Evolutionary conservation across 1,140 invertebrate species (phyloP).

Genomic region (Contarinia nasturtii): DNA sequence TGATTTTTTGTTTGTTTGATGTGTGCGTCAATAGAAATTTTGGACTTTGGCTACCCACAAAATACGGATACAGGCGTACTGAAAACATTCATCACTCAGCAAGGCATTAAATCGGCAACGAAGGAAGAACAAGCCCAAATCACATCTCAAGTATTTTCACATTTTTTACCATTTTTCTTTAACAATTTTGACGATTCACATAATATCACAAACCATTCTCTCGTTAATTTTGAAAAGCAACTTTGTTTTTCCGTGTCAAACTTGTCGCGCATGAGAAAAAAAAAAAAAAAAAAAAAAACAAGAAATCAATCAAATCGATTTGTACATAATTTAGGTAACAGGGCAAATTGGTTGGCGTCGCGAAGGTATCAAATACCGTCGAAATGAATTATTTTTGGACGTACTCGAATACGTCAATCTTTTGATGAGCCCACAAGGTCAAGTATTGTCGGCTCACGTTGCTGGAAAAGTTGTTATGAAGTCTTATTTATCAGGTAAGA

Average conservation of each 20-base stretch:
- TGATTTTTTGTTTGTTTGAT: no score
- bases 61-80: slow-evolving; percentile 98
- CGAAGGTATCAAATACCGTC: slow-evolving; percentile 97
- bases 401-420: slow-evolving; percentile 98
- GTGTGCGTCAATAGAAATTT: slow-evolving; percentile 92
- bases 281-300: not conserved
- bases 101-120: slow-evolving; percentile 95
- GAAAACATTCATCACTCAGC: slow-evolving; percentile 98
- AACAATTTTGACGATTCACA: no score
- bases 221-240: no score
- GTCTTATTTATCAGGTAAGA: slow-evolving; percentile 75
- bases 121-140: slow-evolving; percentile 99
- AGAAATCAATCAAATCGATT: not conserved
- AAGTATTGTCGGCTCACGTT: slow-evolving; percentile 96
- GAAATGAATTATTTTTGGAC: slow-evolving; percentile 98
- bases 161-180: no score
- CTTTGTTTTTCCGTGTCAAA: no score
- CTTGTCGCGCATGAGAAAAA: not conserved
- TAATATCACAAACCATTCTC: no score
- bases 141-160: slow-evolving; percentile 59
- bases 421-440: slow-evolving; percentile 98
- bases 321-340: slow-evolving; percentile 40
- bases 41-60: slow-evolving; percentile 99
- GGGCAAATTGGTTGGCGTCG: slow-evolving; percentile 99
- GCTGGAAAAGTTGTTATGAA: slow-evolving; percentile 99